These are phyloP conservation scores for Papilio dardanus DNA, from an alignment of 1,140 invertebrate species.

Conservation along the genomic window DNA sequence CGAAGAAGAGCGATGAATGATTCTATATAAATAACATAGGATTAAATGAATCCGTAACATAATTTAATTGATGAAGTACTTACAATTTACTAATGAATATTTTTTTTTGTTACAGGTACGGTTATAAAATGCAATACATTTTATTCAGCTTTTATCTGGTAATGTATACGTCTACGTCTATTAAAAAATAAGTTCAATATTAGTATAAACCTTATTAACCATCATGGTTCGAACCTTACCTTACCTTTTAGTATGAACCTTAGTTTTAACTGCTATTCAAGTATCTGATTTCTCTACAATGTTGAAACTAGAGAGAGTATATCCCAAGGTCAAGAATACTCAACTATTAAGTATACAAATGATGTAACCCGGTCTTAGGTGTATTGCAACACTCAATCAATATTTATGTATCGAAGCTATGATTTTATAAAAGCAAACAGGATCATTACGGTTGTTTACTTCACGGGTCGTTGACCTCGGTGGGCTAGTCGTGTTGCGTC, in stretches of 20 bases:
- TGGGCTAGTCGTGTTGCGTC: constrained; percentile 24
- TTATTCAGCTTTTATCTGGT: not conserved
- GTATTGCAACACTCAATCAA: not conserved
- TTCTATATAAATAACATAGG: no score
- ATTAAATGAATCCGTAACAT: no score
- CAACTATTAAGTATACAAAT: not conserved
- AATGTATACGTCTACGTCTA: no score
- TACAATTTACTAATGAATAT: not conserved
- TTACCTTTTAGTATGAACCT: no score
- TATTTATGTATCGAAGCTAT: constrained; percentile 14
- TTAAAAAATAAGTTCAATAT: no score
- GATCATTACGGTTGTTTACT: constrained; percentile 28
- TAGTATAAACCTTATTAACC: no score
- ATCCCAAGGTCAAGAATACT: not conserved
- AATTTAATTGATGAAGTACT: no score
- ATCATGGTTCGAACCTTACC: no score
- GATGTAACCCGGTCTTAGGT: not conserved
- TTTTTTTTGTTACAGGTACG: constrained; percentile 4
- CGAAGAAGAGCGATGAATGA: no score
- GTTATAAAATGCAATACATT: not conserved
- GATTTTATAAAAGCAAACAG: constrained; percentile 33
- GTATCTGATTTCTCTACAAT: no score
- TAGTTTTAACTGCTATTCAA: no score
- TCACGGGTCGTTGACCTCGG: constrained; percentile 27
- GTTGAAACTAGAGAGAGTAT: not conserved